Percentiles rank a stretch among this genome's conserved stretches.
These are phyloP conservation scores for Manis pentadactyla DNA, from an alignment of 2,797 vertebrate genomes.

Conservation along the genomic window DNA sequence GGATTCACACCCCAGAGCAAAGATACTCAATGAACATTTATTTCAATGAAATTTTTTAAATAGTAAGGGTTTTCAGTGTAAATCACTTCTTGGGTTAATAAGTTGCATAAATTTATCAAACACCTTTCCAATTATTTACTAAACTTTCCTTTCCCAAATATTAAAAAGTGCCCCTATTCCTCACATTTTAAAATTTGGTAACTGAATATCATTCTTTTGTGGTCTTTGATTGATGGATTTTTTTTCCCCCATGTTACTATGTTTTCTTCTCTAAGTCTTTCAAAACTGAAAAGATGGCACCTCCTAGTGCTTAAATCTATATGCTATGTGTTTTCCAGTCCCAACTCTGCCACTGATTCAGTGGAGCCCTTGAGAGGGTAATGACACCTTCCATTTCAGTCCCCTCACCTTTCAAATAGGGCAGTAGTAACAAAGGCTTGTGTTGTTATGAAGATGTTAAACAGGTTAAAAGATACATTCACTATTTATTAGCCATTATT, in stretches of 20 bases:
- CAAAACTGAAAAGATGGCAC: not conserved
- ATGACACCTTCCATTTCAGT: not conserved
- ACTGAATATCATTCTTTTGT: not conserved
- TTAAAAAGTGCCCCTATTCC: not conserved
- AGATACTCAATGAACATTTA: not conserved
- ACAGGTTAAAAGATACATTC: not conserved
- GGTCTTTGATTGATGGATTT: not conserved
- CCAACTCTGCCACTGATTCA: not conserved
- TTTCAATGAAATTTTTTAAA: not conserved
- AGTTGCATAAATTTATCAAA: not conserved
- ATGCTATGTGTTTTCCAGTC: not conserved
- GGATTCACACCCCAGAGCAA: not conserved
- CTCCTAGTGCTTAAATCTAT: not conserved
- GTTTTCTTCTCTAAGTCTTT: not conserved
- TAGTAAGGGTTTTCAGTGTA: not conserved
- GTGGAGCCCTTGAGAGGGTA: not conserved
- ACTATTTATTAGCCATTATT: not conserved
- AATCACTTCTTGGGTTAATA: not conserved
- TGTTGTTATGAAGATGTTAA: not conserved
- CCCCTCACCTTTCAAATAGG: not conserved
- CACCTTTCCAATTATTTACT: not conserved
- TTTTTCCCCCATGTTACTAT: not conserved
- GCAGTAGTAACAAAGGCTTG: not conserved
- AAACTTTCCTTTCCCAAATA: not conserved
- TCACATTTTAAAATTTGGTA: constrained; percentile 31